phyloP scores from a whole-genome alignment of 2,797 vertebrate species.

The Lycodopsis pacificus region DNA sequence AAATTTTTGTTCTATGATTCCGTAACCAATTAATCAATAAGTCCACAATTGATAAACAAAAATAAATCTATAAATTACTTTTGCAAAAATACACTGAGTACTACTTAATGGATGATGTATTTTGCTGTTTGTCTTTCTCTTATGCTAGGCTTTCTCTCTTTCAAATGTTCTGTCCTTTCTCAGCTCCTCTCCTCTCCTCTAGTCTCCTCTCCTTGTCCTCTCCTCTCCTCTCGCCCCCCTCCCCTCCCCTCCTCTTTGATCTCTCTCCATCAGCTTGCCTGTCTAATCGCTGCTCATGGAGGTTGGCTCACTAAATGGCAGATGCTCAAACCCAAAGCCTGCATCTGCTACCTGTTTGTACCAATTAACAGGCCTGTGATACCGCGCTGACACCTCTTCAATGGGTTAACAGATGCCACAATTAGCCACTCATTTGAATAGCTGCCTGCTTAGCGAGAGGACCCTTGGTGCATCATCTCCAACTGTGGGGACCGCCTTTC shows the following conservation, averaged over 20 bases:
- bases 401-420: constrained; percentile 91
- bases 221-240: neutral
- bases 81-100: neutral
- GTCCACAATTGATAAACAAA: neutral
- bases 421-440: constrained; percentile 91
- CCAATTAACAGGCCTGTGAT: constrained; percentile 84
- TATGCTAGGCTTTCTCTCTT: neutral
- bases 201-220: neutral
- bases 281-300: constrained; percentile 74
- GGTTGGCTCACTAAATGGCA: constrained; percentile 79
- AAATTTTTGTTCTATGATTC: neutral
- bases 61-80: neutral
- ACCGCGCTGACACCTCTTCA: constrained; percentile 82
- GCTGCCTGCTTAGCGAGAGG: constrained; percentile 87
- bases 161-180: neutral
- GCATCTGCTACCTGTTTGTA: constrained; percentile 87
- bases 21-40: no score
- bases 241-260: constrained; percentile 27
- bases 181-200: neutral
- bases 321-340: constrained; percentile 75
- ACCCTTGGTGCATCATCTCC: constrained; percentile 84
- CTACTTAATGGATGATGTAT: neutral
- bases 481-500: constrained; percentile 82
- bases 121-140: neutral
- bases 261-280: constrained; percentile 55